Conservation (phyloP, 2,888 invertebrate genomes). For the Thymelicus sylvestris region DNA sequence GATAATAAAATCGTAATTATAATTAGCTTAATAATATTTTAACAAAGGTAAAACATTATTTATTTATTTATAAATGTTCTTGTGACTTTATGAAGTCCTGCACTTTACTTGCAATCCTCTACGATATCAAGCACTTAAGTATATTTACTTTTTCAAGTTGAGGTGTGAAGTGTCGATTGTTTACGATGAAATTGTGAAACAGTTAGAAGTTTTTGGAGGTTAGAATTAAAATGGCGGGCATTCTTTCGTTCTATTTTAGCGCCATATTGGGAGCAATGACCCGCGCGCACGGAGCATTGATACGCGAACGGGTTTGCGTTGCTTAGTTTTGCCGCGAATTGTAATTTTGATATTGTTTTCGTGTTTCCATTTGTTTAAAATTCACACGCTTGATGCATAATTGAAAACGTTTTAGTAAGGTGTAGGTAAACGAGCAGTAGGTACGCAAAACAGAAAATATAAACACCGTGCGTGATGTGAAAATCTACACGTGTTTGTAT, state of each 20-base stretch:
- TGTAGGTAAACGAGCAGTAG: too few species aligned
- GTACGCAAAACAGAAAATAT: too few species aligned
- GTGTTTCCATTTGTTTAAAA: background rate
- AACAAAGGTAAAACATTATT: too few species aligned
- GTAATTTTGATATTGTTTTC: conserved; percentile 36
- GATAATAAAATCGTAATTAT: too few species aligned
- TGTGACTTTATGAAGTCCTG: too few species aligned
- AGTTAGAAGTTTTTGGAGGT: conserved; percentile 68
- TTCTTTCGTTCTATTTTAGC: conserved; percentile 81
- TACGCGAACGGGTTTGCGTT: conserved; percentile 39
- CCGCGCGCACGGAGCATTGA: conserved; percentile 52
- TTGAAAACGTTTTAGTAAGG: too few species aligned
- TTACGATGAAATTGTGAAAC: conserved; percentile 61
- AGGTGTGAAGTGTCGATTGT: conserved; percentile 55
- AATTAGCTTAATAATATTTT: too few species aligned
- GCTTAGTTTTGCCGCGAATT: conserved; percentile 36
- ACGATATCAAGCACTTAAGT: background rate
- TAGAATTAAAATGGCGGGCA: conserved; percentile 79
- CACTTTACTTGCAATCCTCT: background rate
- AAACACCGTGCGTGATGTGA: too few species aligned
- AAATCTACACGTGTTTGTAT: too few species aligned
- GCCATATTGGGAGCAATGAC: conserved; percentile 77
- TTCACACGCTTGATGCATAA: background rate
- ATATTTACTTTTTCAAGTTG: conserved; percentile 10
- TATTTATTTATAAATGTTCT: too few species aligned